Percentiles rank a stretch among this genome's conserved stretches.
phyloP scores from a whole-genome alignment of 2,888 invertebrate species.

The Cordylochernes scorpioides region DNA sequence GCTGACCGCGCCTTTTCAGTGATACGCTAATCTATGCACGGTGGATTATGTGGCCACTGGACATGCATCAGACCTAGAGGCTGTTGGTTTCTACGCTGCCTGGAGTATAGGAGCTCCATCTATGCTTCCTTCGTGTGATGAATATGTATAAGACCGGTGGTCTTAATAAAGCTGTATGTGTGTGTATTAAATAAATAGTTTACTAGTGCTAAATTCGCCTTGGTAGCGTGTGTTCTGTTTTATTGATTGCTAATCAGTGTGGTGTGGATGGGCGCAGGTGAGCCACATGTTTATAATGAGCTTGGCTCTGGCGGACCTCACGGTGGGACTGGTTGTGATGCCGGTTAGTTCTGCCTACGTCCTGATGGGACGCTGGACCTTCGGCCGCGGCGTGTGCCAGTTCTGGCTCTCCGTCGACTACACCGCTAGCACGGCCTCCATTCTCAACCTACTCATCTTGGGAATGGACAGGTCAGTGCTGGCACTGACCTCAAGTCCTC shows the following conservation, averaged over 20 bases:
- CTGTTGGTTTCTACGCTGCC: no score
- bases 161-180: no score
- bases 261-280: slow-evolving; percentile 19
- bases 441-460: slow-evolving; percentile 29
- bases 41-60: no score
- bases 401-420: slow-evolving; percentile 32
- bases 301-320: slow-evolving; percentile 27
- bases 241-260: neutral
- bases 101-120: no score
- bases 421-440: slow-evolving; percentile 31
- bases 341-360: slow-evolving; percentile 27
- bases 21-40: no score
- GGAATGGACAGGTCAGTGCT: slow-evolving; percentile 24
- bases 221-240: neutral
- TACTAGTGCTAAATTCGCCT: neutral
- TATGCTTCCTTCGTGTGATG: no score
- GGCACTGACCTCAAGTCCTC: no score
- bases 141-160: no score
- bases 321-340: slow-evolving; percentile 27
- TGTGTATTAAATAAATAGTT: no score
- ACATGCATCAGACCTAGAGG: no score
- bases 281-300: slow-evolving; percentile 29
- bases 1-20: no score
- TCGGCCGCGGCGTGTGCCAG: slow-evolving; percentile 29
- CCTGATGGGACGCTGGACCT: slow-evolving; percentile 25